Conservation (phyloP, 2,797 vertebrate species). For the Lutjanus argentimaculatus region DNA sequence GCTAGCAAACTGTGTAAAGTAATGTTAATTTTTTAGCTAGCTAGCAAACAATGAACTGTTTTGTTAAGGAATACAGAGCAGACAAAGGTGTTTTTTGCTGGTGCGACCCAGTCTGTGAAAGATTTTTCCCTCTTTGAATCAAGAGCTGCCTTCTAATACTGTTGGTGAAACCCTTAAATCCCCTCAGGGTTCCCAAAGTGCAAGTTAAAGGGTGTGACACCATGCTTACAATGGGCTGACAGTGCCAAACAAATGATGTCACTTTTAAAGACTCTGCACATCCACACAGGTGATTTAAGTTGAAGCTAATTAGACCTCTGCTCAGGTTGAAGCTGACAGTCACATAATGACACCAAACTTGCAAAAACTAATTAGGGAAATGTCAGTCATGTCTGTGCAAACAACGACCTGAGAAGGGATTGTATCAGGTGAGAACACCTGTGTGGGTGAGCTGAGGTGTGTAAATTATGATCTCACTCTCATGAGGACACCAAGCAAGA, state of each 20-base stretch:
- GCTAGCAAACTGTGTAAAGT: no score
- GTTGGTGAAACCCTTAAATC: neutral
- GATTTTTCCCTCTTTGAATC: neutral
- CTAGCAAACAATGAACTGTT: no score
- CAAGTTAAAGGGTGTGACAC: neutral
- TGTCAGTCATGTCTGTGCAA: conserved; percentile 2
- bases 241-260: neutral
- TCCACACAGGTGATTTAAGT: conserved; percentile 20
- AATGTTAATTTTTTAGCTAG: no score
- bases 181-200: no score
- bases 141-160: neutral
- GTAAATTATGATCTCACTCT: neutral
- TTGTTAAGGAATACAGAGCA: no score
- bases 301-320: neutral
- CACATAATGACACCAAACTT: neutral
- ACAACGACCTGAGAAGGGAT: neutral
- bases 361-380: neutral
- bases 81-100: no score
- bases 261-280: conserved; percentile 7
- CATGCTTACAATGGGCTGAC: neutral
- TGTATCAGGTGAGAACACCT: conserved; percentile 21
- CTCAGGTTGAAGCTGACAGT: neutral
- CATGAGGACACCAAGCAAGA: no score
- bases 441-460: neutral
- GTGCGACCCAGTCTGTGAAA: neutral